These are phyloP conservation scores for Tenthredo notha DNA, from an alignment of 2,888 invertebrate species.

Conservation along the genomic window DNA sequence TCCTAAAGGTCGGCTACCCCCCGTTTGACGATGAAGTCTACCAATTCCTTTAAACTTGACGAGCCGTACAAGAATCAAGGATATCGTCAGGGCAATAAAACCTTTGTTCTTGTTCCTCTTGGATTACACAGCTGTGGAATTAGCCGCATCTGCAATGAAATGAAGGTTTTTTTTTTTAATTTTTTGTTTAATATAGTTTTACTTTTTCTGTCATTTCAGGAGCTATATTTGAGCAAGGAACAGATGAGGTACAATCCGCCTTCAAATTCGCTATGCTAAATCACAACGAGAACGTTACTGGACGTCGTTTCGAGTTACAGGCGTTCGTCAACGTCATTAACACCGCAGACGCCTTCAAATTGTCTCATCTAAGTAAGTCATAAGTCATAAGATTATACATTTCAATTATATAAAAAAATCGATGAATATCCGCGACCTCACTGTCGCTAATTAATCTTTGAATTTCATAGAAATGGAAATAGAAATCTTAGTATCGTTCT, in stretches of 20 bases:
- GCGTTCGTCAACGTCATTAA: slow-evolving; percentile 95
- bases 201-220: slow-evolving; percentile 80
- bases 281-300: slow-evolving; percentile 91
- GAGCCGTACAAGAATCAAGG: slow-evolving; percentile 1
- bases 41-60: not conserved
- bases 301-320: slow-evolving; percentile 90
- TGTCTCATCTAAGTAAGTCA: slow-evolving; percentile 93
- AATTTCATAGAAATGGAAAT: too few species aligned
- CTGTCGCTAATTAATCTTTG: not conserved
- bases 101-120: not conserved
- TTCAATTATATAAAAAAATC: too few species aligned
- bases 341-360: slow-evolving; percentile 95
- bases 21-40: slow-evolving; percentile 8
- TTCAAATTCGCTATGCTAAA: slow-evolving; percentile 93
- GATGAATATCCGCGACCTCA: too few species aligned
- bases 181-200: not conserved
- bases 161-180: not conserved
- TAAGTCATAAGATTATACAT: slow-evolving; percentile 40
- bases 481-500: not conserved
- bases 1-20: not conserved
- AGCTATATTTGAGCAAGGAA: slow-evolving; percentile 95
- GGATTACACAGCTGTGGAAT: not conserved
- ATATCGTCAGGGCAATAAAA: slow-evolving; percentile 16
- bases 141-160: not conserved
- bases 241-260: slow-evolving; percentile 95